These are phyloP conservation scores for Stegodyphus dumicola DNA, from an alignment of 1,140 invertebrate species.

Conservation along the genomic window DNA sequence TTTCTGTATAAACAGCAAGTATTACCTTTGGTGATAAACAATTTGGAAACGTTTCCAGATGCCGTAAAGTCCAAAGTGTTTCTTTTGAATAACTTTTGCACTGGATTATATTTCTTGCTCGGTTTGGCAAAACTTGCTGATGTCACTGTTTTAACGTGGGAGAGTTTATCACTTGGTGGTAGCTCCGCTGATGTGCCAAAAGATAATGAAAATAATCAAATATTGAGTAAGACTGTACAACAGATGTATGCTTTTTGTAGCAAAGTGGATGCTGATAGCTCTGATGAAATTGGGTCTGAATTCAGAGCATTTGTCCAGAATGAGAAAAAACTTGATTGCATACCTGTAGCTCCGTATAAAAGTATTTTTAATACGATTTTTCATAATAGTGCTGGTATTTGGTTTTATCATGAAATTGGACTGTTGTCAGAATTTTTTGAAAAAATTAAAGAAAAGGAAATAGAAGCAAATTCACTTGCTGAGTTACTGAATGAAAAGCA, in stretches of 20 bases:
- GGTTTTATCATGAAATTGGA: conserved; percentile 55
- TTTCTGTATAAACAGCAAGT: conserved; percentile 55
- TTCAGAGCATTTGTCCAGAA: conserved; percentile 42
- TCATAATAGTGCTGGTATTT: conserved; percentile 55
- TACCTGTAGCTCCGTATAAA: conserved; percentile 39
- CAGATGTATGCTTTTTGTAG: conserved; percentile 36
- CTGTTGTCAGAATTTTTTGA: conserved; percentile 43
- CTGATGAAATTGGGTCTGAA: background rate
- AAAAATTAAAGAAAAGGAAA: conserved; percentile 34
- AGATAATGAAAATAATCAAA: background rate
- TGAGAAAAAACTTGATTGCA: conserved; percentile 23
- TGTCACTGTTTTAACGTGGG: conserved; percentile 53
- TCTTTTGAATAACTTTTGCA: conserved; percentile 50
- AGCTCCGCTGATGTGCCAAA: background rate
- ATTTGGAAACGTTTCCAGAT: conserved; percentile 4
- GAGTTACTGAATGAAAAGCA: conserved; percentile 53
- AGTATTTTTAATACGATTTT: conserved; percentile 52
- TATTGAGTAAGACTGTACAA: conserved; percentile 45
- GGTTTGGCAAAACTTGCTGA: conserved; percentile 52
- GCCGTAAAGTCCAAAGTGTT: conserved; percentile 3
- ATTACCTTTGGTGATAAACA: conserved; percentile 9
- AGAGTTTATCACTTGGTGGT: conserved; percentile 45
- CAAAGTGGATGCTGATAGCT: conserved; percentile 18
- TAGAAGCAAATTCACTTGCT: background rate
- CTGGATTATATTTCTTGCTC: conserved; percentile 43